Evolutionary conservation across 2,113 vertebrate species (phyloP), one percentile per base, ranked within the genome.

Genomic region (Litocranius walleri): DNA sequence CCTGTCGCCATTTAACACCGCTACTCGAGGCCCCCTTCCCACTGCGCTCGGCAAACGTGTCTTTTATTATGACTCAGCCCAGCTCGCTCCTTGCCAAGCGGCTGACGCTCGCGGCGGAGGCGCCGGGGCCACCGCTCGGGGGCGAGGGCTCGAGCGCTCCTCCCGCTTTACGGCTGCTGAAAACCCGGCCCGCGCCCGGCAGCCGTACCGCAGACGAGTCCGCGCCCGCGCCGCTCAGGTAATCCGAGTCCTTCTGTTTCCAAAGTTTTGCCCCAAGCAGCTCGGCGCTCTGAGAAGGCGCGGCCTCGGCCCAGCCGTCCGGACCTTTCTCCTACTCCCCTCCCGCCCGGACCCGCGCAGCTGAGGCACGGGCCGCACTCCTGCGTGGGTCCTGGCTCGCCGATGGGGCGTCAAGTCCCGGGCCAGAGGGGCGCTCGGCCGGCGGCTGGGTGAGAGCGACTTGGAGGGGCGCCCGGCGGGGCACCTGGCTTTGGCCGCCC

Each of bases 141-240:
- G 86, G 67, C 92, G 84, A 88, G 74, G 93, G 95, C 91, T 78
- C 57, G 74, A 57, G 64, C 80, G 71, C 97, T n/a, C 19, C 90
- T n/a, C 33, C 88, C 97, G 97, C 98, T 98, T 98, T 98, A 98
- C 98, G 98, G 98, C 98, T 98, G 98, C 98, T 98, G 98, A 97
- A 98, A 98, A 97, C 95, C 92, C 94, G 95, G 94, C 40, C 87
- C 81, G 97, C 48, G 96, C 91, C 86, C 90, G 64, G 98, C 98
- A 54, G 98, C 97, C 96, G 98, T 97, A 93, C 97, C 90, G 97
- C 98, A 85, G 88, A 96, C 83, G 93, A 82, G 96, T 94, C 50
- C 88, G 95, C 95, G 94, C 95, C 89, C 97, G 97, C 93, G 92
- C 92, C 90, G 85, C 95, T 90, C 97, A 98, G 98, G 98, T 98